Conservation (phyloP, 2,888 invertebrate species). For the Sinopyrophorus schimmeli region DNA sequence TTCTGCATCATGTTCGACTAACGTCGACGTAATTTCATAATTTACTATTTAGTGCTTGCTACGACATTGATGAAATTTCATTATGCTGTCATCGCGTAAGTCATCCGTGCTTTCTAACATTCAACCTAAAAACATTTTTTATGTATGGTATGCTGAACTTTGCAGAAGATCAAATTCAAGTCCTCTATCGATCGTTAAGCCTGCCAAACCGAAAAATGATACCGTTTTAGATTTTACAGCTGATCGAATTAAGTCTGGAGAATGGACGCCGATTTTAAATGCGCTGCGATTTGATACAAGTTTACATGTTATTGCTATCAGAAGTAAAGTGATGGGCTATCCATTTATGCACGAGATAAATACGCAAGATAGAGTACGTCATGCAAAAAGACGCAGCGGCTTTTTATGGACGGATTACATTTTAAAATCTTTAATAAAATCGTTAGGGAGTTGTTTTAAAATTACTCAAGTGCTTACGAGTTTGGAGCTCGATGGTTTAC, state of each 20-base stretch:
- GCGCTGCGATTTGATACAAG: constrained; percentile 73
- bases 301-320: constrained; percentile 68
- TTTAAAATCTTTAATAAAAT: constrained; percentile 67
- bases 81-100: constrained; percentile 21
- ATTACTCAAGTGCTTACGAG: constrained; percentile 65
- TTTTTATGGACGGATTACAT: constrained; percentile 70
- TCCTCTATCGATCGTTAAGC: constrained; percentile 49
- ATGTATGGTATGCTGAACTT: constrained; percentile 53
- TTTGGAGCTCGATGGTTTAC: constrained; percentile 72
- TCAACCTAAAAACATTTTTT: constrained; percentile 50
- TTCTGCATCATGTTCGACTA: no score
- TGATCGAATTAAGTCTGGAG: constrained; percentile 73
- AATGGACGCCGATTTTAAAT: constrained; percentile 76
- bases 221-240: constrained; percentile 67
- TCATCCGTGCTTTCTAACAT: constrained; percentile 8
- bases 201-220: constrained; percentile 49
- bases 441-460: constrained; percentile 65
- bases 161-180: constrained; percentile 50
- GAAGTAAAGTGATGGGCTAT: constrained; percentile 57
- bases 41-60: no score
- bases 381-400: constrained; percentile 55
- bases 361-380: constrained; percentile 64
- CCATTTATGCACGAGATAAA: constrained; percentile 55
- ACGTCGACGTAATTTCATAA: no score
- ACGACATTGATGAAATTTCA: no score